phyloP scores from a whole-genome alignment of 2,888 invertebrate genomes.

The Halictus ligatus region DNA sequence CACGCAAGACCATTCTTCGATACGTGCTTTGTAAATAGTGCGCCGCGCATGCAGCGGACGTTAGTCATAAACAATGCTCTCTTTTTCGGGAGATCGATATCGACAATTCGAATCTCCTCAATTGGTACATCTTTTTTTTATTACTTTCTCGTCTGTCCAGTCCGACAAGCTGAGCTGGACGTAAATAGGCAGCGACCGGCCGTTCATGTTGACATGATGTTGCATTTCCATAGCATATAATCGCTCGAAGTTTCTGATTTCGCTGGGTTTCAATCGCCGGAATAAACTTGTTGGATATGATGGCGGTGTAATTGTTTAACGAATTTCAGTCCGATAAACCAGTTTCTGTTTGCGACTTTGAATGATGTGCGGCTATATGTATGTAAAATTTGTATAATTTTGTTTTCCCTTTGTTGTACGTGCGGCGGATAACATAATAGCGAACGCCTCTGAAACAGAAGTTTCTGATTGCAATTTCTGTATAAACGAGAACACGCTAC shows the following conservation, averaged over 20 bases:
- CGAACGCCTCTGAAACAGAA: not conserved
- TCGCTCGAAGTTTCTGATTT: not conserved
- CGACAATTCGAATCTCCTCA: constrained; percentile 12
- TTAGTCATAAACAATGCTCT: constrained; percentile 62
- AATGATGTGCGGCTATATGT: not conserved
- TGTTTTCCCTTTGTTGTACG: not conserved
- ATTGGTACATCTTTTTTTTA: constrained; percentile 49
- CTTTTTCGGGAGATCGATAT: constrained; percentile 51
- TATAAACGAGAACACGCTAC: not conserved
- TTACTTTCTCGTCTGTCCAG: constrained; percentile 17
- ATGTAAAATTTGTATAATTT: not conserved
- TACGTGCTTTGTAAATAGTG: constrained; percentile 31
- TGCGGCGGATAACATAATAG: not conserved
- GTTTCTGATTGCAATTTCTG: not conserved
- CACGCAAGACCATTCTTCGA: constrained; percentile 15
- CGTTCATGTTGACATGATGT: not conserved
- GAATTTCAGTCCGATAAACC: not conserved
- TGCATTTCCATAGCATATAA: not conserved
- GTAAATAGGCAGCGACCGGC: not conserved
- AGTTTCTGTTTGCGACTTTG: constrained; percentile 5
- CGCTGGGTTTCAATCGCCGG: not conserved
- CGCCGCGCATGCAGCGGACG: constrained; percentile 32
- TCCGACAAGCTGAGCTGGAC: constrained; percentile 5
- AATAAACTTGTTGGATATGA: not conserved
- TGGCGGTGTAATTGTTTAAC: not conserved